Conservation (phyloP, 2,113 vertebrate genomes). For the Hiodon alosoides region DNA sequence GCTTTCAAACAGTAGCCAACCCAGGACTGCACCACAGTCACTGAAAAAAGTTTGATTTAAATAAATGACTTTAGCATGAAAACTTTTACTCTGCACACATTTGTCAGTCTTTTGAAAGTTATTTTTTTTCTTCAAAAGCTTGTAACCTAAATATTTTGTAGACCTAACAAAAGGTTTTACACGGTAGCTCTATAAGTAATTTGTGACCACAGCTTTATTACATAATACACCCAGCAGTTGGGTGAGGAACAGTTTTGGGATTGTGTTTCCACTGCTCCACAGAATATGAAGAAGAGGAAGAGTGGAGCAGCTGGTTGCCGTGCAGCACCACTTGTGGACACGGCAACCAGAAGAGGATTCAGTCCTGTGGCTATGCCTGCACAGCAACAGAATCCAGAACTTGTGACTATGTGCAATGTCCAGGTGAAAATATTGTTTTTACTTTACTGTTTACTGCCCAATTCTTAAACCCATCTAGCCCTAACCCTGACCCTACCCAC, state of each 20-base stretch:
- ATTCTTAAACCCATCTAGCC: too few relatives aligned
- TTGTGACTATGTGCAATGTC: constrained; percentile 63
- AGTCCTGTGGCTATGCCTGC: constrained; percentile 73
- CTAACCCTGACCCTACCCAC: too few relatives aligned
- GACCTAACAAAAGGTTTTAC: neutral
- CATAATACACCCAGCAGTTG: constrained; percentile 36
- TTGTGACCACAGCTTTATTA: constrained; percentile 21
- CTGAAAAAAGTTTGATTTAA: neutral
- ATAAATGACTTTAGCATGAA: neutral
- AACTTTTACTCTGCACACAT: constrained; percentile 10
- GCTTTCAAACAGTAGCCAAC: constrained; percentile 12
- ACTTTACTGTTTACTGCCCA: too few relatives aligned
- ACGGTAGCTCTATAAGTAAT: constrained; percentile 8
- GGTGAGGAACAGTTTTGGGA: constrained; percentile 34
- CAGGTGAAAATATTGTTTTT: constrained; percentile 52
- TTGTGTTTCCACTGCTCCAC: constrained; percentile 2
- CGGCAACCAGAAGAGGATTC: constrained; percentile 72
- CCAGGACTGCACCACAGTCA: neutral
- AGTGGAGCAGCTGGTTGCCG: constrained; percentile 78
- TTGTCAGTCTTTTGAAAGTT: constrained; percentile 25
- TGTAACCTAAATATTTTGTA: constrained; percentile 24
- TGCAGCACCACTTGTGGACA: constrained; percentile 72
- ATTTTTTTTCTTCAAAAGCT: neutral
- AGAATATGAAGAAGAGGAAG: constrained; percentile 72
- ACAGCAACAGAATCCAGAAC: constrained; percentile 66